Evolutionary conservation across 2,113 vertebrate genomes (phyloP), one percentile per base, ranked within the genome.

Genomic region (Neolamprologus ventralis): DNA sequence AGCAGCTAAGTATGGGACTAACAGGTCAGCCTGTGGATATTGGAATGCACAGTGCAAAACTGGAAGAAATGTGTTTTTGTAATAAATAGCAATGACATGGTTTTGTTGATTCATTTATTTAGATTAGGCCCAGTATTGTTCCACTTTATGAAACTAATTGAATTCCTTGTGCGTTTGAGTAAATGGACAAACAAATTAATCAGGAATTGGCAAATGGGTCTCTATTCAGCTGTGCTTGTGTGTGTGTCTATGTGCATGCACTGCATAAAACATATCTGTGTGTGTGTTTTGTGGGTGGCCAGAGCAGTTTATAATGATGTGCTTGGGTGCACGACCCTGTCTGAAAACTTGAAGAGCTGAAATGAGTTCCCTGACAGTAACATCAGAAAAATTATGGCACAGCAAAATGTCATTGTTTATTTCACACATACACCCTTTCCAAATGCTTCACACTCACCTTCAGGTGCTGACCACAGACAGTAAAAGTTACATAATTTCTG

Each of bases 71-170:
- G 84, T 90, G 81, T 93, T 91, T 93, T 94, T 89, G 89, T 88
- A 91, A 94, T 93, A 92, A 94, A 95, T 88, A 92, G 90, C 92
- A 93, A 93, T 94, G 83, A 93, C 94, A 85, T 92, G 87, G 81
- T 92, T 90, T 92, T 92, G 90, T 92, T 92, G 87, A 94, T 95
- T 93, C 91, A 95, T 96, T 96, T 93, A 93, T 95, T 96, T 91
- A 95, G 93, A 95, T 94, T 95, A 94, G 81, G 79, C 80, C 85
- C 88, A 87, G 84, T 88, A 92, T 94, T 94, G 92, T 96, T 94
- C 90, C 94, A 94, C 93, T 93, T 92, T 89, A 89, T 91, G 85
- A 91, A 94, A 96, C 92, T 95, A 95, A 96, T 94, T 93, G 91
- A 96, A 94, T 95, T 94, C 73, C 85, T 92, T 89, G 87, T 92